phyloP scores from a whole-genome alignment of 2,888 invertebrate genomes.

The Tinea trinotella region DNA sequence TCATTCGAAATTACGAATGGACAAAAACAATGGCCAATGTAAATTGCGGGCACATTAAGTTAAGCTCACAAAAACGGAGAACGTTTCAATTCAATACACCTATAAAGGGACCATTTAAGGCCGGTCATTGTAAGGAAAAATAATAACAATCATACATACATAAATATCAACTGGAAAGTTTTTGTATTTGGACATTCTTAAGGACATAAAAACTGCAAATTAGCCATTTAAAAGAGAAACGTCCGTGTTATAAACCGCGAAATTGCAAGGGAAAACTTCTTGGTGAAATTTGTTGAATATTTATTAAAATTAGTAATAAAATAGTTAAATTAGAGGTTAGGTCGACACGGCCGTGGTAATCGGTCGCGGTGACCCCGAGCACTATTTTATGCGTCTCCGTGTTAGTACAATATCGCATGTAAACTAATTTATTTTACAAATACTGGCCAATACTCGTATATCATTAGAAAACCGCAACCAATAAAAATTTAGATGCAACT shows the following conservation, averaged over 20 bases:
- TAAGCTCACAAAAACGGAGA: slow-evolving; percentile 41
- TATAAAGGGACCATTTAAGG: slow-evolving; percentile 33
- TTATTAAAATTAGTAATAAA: slow-evolving; percentile 23
- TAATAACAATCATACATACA: slow-evolving; percentile 5
- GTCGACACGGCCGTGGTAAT: slow-evolving; percentile 3
- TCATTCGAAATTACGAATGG: slow-evolving; percentile 50
- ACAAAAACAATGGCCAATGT: slow-evolving; percentile 61
- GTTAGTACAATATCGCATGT: background rate
- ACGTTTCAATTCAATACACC: slow-evolving; percentile 46
- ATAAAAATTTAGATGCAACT: slow-evolving; percentile 1
- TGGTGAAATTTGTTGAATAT: slow-evolving; percentile 23
- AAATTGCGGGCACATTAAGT: slow-evolving; percentile 43
- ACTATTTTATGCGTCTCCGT: background rate
- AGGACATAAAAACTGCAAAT: slow-evolving; percentile 8
- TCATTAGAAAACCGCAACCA: background rate
- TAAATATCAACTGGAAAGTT: slow-evolving; percentile 2
- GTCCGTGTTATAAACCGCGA: background rate
- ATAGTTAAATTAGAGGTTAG: slow-evolving; percentile 20
- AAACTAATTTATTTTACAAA: background rate
- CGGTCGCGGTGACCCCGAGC: slow-evolving; percentile 14
- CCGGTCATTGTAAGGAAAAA: background rate
- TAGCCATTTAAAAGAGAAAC: slow-evolving; percentile 6
- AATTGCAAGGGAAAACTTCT: slow-evolving; percentile 3
- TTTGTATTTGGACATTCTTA: slow-evolving; percentile 1
- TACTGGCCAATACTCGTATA: background rate